Evolutionary conservation across 2,797 vertebrate genomes (phyloP).

Genomic region (Sandelia bainsii): DNA sequence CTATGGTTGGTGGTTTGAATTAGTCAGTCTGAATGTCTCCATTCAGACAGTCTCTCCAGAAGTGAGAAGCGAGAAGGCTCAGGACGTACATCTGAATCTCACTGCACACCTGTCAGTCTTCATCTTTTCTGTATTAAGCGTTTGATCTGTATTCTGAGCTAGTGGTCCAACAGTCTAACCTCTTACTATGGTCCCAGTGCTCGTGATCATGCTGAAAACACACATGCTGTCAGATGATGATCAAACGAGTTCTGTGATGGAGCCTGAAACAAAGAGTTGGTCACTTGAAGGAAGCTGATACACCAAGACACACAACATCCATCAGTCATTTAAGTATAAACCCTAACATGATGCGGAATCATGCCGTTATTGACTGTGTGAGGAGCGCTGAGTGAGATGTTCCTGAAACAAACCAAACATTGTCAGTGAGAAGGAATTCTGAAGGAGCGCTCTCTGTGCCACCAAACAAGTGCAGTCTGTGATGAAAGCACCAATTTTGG

Average conservation of each 20-base stretch:
- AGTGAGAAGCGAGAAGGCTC: not conserved
- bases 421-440: conserved; percentile 23
- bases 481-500: conserved; percentile 48
- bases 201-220: not conserved
- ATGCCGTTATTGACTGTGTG: conserved; percentile 6
- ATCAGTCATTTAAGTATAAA: conserved; percentile 9
- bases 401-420: conserved; percentile 33
- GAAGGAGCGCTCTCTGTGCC: conserved; percentile 26
- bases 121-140: too few species aligned
- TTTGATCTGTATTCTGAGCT: not conserved
- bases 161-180: not conserved
- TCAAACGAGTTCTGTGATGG: not conserved
- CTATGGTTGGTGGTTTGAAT: not conserved
- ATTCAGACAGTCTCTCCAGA: not conserved
- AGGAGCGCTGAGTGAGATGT: not conserved
- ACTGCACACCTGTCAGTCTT: not conserved
- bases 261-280: not conserved
- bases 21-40: not conserved
- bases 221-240: not conserved
- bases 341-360: not conserved
- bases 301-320: not conserved
- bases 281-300: not conserved
- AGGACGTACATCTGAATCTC: too few species aligned
- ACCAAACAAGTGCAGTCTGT: conserved; percentile 52
- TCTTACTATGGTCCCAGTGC: not conserved